Evolutionary conservation across 2,888 invertebrate species (phyloP).

Genomic region (Gari tellinella): DNA sequence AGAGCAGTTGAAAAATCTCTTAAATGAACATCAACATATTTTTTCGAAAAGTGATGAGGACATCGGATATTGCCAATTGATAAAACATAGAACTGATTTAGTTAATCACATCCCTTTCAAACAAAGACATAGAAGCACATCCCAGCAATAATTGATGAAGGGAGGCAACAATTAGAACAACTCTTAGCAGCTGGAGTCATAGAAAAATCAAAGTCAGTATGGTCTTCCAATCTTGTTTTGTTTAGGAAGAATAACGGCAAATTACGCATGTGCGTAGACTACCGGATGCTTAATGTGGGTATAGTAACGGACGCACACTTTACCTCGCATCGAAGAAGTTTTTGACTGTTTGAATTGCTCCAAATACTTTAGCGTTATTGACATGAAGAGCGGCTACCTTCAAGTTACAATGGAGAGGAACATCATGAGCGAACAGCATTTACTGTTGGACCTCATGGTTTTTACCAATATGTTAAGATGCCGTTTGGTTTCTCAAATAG

Average conservation of each 20-base stretch:
- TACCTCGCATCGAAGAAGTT: conserved; percentile 57
- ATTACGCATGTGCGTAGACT: conserved; percentile 56
- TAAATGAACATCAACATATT: conserved; percentile 19
- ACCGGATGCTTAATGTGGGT: conserved; percentile 39
- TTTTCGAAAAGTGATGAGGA: conserved; percentile 38
- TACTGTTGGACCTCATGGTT: conserved; percentile 18
- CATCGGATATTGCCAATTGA: conserved; percentile 28
- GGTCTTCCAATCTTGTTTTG: conserved; percentile 48
- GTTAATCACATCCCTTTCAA: conserved; percentile 27
- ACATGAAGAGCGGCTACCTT: conserved; percentile 52
- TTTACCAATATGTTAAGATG: conserved; percentile 32
- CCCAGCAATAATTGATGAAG: conserved; percentile 52
- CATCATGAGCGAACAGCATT: conserved; percentile 47
- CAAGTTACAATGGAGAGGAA: conserved; percentile 48
- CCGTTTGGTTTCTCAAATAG: conserved; percentile 45
- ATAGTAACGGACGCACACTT: conserved; percentile 51
- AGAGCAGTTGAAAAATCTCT: background rate
- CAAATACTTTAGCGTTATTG: conserved; percentile 32
- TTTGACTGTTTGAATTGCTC: conserved; percentile 45
- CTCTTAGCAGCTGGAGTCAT: conserved; percentile 53
- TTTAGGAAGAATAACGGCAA: conserved; percentile 47
- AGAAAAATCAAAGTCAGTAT: conserved; percentile 43
- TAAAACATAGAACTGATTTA: conserved; percentile 46
- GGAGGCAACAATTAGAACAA: conserved; percentile 45
- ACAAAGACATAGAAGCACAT: conserved; percentile 44